Evolutionary conservation across 2,113 vertebrate species (phyloP), one percentile per base, ranked within the genome.

Genomic region (Pachypanchax playfairii): DNA sequence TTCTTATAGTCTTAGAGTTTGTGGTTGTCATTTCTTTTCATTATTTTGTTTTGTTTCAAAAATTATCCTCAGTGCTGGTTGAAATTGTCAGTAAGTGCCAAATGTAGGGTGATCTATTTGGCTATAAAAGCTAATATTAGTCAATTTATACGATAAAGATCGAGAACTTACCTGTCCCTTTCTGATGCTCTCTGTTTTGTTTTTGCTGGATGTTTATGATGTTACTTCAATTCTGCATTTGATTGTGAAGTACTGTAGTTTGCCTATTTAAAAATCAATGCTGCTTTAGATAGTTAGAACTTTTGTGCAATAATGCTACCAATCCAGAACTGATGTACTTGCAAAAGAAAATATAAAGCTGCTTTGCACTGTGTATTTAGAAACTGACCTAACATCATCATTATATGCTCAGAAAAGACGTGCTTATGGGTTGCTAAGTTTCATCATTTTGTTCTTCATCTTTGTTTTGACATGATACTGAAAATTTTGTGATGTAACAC

Each of bases 141-240:
- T 63, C 36, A 25, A 28, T 29, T 58, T 24, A 6, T 42, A 51
- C 53, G 35, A 46, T 48, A 46, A 61, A 13, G 11, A 44, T n/a
- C 3, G 20, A 75, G 21, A 54, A 52, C 22, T 43, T 33, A 0
- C n/a, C n/a, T n/a, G 8, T 53, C 26, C 65, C 38, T 43, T 35
- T 64, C n/a, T 10, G 49, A 21, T 75, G 55, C 54, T 26, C 31
- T 75, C 63, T 59, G 63, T 77, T 66, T 82, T 70, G 53, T 79
- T 80, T 73, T 66, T 31, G 46, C 39, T 73, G 36, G 47, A 41
- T 85, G 68, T 83, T 84, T 73, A 59, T 75, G 81, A 47, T 75
- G 89, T 86, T 92, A 88, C 90, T 92, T 91, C 84, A 92, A 92
- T 84, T 85, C 63, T 84, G 42, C 72, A 74, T 82, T 73, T 82